Evolutionary conservation across 2,113 vertebrate genomes (phyloP).

Genomic region (Mesembrinibis cayennensis): DNA sequence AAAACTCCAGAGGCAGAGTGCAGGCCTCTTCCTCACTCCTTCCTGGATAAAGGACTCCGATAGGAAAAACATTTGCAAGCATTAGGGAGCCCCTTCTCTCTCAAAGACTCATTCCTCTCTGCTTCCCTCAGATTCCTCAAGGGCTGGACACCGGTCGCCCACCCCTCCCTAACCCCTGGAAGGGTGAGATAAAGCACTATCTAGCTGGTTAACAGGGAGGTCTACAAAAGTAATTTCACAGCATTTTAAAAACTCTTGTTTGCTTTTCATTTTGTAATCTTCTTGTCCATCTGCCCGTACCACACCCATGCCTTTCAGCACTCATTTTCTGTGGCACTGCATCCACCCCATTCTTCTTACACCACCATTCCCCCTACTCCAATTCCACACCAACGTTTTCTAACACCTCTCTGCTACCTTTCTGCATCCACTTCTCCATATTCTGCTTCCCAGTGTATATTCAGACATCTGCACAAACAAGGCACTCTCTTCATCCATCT

Average conservation of each 20-base stretch:
- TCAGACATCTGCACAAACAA: neutral
- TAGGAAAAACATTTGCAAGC: neutral
- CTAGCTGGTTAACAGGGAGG: neutral
- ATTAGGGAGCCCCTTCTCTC: neutral
- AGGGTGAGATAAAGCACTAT: neutral
- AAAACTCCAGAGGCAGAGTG: neutral
- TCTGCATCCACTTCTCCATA: neutral
- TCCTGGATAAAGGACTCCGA: neutral
- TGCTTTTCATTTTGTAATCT: neutral
- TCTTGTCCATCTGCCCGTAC: neutral
- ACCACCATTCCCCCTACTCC: neutral
- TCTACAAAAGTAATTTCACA: neutral
- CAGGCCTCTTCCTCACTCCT: neutral
- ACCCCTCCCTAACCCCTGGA: neutral
- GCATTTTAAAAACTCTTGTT: neutral
- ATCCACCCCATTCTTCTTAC: neutral
- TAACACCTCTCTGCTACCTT: neutral
- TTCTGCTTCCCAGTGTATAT: rapidly evolving
- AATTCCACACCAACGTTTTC: neutral
- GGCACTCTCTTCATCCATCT: neutral
- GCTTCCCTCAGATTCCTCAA: neutral
- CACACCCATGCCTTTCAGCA: neutral
- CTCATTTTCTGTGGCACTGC: neutral
- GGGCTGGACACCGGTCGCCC: rapidly evolving
- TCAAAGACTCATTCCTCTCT: neutral